A percentile compares a stretch with the other conserved stretches of the same genome.
phyloP scores from a whole-genome alignment of 2,113 vertebrate genomes.

The Zosterops pallidus region DNA sequence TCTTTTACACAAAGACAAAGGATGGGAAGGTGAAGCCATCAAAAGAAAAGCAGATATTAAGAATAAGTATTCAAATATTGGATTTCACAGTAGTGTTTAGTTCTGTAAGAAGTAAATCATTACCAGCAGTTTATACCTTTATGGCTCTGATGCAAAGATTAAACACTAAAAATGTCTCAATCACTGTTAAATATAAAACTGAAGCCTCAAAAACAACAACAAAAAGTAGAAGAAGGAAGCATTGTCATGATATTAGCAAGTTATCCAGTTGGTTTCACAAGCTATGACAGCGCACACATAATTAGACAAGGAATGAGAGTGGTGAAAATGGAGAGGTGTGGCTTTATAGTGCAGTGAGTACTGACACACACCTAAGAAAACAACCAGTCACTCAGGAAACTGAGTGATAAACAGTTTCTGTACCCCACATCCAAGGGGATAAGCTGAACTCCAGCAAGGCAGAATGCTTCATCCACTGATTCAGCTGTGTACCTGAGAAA shows the following conservation, averaged over 20 bases:
- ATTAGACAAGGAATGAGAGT: conserved; percentile 20
- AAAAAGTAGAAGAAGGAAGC: background rate
- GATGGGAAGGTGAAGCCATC: background rate
- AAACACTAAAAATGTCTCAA: background rate
- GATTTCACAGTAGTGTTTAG: background rate
- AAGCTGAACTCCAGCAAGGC: background rate
- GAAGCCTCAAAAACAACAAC: background rate
- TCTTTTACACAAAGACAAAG: background rate
- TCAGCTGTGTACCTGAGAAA: background rate
- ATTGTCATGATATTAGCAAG: background rate
- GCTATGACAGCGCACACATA: background rate
- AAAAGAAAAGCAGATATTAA: background rate
- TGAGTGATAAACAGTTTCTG: background rate
- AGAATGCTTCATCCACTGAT: background rate
- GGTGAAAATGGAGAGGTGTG: conserved; percentile 1
- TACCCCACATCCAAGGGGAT: background rate
- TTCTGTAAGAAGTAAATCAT: background rate
- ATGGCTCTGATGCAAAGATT: background rate
- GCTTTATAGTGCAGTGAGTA: background rate
- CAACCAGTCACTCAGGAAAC: background rate
- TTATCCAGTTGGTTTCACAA: conserved; percentile 15
- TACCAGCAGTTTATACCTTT: conserved; percentile 11
- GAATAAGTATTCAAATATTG: background rate
- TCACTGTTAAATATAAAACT: conserved; percentile 10
- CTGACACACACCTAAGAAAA: conserved; percentile 19